Conservation (phyloP, 2,888 invertebrate species). For the Troides oblongomaculatus region DNA sequence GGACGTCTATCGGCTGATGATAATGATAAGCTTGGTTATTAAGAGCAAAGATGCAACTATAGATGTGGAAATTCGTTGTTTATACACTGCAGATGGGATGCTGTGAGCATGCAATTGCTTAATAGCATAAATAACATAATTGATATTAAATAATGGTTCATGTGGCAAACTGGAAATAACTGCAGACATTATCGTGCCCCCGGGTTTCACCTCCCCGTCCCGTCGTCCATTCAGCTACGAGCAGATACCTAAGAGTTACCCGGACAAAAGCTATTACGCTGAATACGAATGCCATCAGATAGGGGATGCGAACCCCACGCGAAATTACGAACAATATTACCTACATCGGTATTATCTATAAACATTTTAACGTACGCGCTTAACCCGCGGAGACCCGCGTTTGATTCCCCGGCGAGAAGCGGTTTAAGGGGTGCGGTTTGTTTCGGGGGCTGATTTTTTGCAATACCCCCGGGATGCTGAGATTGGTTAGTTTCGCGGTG, state of each 20-base stretch:
- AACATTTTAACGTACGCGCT: slow-evolving; percentile 77
- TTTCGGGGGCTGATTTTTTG: slow-evolving; percentile 58
- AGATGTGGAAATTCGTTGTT: not conserved
- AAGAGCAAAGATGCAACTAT: too few species aligned
- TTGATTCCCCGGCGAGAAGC: slow-evolving; percentile 64
- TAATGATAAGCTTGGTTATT: too few species aligned
- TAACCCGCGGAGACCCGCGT: slow-evolving; percentile 76
- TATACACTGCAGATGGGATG: not conserved
- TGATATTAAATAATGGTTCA: not conserved
- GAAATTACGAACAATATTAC: slow-evolving; percentile 70
- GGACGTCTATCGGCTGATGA: too few species aligned
- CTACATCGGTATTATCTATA: slow-evolving; percentile 75
- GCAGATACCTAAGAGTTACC: slow-evolving; percentile 53
- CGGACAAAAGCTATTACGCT: slow-evolving; percentile 66
- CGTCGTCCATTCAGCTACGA: slow-evolving; percentile 54
- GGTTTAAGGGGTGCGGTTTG: slow-evolving; percentile 59
- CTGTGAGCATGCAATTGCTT: not conserved
- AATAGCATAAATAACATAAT: not conserved
- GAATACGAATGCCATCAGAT: slow-evolving; percentile 67
- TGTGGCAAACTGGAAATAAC: not conserved
- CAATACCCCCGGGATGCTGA: slow-evolving; percentile 60
- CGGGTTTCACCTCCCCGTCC: slow-evolving; percentile 37
- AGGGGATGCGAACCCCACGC: slow-evolving; percentile 51
- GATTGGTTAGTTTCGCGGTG: slow-evolving; percentile 62
- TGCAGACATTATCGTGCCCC: slow-evolving; percentile 3